Conservation (phyloP, 2,888 invertebrate species). For the Achlya flavicornis region DNA sequence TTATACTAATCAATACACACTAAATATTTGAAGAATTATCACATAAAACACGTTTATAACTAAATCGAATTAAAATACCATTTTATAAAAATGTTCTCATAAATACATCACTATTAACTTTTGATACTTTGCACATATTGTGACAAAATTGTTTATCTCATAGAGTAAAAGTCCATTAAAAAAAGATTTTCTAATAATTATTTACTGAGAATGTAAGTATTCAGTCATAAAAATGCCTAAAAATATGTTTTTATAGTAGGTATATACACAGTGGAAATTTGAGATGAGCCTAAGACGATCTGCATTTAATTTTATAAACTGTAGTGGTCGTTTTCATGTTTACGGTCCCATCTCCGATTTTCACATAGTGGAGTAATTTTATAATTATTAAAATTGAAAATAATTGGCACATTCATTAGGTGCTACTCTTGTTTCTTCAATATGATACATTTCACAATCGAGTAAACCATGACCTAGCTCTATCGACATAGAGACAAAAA, state of each 20-base stretch:
- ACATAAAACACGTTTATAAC: constrained; percentile 43
- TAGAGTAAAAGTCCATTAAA: not conserved
- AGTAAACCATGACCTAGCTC: constrained; percentile 33
- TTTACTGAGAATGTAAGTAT: not conserved
- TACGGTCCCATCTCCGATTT: not conserved
- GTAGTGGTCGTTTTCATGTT: too few species aligned
- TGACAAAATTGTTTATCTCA: not conserved
- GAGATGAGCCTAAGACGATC: not conserved
- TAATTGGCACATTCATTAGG: constrained; percentile 51
- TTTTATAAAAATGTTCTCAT: constrained; percentile 40
- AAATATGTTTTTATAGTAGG: not conserved
- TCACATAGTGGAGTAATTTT: not conserved
- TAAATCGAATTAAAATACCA: constrained; percentile 38
- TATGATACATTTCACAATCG: constrained; percentile 20
- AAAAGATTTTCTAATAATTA: not conserved
- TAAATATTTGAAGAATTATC: constrained; percentile 41
- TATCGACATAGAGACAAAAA: constrained; percentile 13
- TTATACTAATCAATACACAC: constrained; percentile 38
- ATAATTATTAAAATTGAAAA: constrained; percentile 8
- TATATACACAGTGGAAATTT: not conserved
- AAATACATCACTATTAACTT: constrained; percentile 32
- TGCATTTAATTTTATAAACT: not conserved
- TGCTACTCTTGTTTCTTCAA: constrained; percentile 35
- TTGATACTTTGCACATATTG: constrained; percentile 21
- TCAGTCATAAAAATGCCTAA: constrained; percentile 12